These are phyloP conservation scores for Coregonus clupeaformis DNA, from an alignment of 2,113 vertebrate species.

Conservation along the genomic window DNA sequence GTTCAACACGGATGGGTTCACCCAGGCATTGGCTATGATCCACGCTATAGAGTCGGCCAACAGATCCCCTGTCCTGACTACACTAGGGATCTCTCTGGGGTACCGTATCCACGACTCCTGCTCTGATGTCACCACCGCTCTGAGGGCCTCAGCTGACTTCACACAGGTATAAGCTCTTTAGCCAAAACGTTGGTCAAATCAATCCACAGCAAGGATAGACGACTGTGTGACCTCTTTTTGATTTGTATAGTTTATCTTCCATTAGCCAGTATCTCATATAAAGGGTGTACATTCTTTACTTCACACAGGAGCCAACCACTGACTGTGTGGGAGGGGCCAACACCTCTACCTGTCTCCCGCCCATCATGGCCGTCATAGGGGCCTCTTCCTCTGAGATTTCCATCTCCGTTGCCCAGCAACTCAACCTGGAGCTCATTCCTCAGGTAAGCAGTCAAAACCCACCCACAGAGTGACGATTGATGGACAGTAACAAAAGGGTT, in stretches of 20 bases:
- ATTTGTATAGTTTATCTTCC: too few species aligned
- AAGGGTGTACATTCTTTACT: too few species aligned
- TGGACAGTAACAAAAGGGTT: not conserved
- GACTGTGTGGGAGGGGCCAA: conserved; percentile 53
- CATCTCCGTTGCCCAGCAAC: conserved; percentile 79
- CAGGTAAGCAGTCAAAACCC: conserved; percentile 69
- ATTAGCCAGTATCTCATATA: too few species aligned
- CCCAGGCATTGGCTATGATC: conserved; percentile 80
- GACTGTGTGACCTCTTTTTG: too few species aligned
- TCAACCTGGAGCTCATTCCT: conserved; percentile 83
- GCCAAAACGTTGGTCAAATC: too few species aligned
- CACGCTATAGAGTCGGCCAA: conserved; percentile 82
- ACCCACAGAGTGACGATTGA: not conserved
- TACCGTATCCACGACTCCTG: conserved; percentile 85
- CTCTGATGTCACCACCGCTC: conserved; percentile 79
- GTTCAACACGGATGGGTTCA: conserved; percentile 71
- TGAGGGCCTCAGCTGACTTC: conserved; percentile 75
- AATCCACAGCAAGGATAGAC: too few species aligned
- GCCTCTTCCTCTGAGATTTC: conserved; percentile 80
- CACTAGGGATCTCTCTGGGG: conserved; percentile 77
- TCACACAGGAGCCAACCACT: too few species aligned
- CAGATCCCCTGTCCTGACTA: conserved; percentile 73
- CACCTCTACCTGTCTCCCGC: conserved; percentile 56
- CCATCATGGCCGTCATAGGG: conserved; percentile 77
- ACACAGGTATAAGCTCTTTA: conserved; percentile 30